A percentile compares a stretch with the other conserved stretches of the same genome.
These are phyloP conservation scores for Drosophila trapezifrons DNA, from an alignment of 1,140 invertebrate genomes.

Conservation along the genomic window DNA sequence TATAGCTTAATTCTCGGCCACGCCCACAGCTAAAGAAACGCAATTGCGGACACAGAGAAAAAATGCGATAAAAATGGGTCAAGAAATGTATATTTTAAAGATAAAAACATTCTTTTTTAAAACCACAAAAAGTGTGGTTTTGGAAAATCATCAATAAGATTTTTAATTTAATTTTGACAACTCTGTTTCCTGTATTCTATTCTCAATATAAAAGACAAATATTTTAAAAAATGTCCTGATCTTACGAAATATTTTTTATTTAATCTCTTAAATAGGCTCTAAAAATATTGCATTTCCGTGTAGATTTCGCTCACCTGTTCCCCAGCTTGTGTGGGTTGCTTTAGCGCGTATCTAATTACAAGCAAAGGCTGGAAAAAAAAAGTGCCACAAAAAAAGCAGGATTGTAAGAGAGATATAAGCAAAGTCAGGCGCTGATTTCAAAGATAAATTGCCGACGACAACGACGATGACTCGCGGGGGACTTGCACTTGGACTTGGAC, in stretches of 20 bases:
- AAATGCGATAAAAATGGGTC: not conserved
- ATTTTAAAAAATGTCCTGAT: no score
- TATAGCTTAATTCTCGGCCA: conserved; percentile 44
- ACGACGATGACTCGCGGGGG: conserved; percentile 35
- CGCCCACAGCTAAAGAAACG: conserved; percentile 35
- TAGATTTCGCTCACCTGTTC: conserved; percentile 39
- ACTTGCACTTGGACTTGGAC: conserved; percentile 42
- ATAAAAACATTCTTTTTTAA: no score
- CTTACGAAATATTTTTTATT: no score
- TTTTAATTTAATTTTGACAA: no score
- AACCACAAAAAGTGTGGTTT: no score
- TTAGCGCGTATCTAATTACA: conserved; percentile 79
- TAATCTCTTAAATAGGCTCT: no score
- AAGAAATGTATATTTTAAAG: not conserved
- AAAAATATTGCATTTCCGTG: not conserved
- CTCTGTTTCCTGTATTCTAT: no score
- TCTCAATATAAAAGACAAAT: no score
- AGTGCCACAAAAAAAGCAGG: conserved; percentile 53
- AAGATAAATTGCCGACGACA: conserved; percentile 76
- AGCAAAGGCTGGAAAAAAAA: conserved; percentile 26
- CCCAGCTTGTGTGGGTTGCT: conserved; percentile 34
- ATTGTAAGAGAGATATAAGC: conserved; percentile 29
- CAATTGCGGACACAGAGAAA: conserved; percentile 15
- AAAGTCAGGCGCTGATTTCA: conserved; percentile 70
- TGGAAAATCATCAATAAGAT: no score